Evolutionary conservation across 2,888 invertebrate genomes (phyloP).

Genomic region (Carabus problematicus): DNA sequence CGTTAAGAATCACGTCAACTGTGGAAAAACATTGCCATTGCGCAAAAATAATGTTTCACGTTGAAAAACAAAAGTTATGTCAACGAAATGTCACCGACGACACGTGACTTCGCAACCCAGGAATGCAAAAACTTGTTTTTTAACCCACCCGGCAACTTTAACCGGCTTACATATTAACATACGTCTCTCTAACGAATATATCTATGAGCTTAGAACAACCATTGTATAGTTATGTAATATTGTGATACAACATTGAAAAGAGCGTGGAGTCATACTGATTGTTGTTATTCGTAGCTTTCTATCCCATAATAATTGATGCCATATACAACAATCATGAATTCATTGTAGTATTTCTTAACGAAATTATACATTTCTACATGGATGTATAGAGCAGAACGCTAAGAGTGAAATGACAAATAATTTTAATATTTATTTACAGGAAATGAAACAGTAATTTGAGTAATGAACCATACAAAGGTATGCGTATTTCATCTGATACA

Average conservation of each 20-base stretch:
- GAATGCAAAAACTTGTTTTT: constrained; percentile 32
- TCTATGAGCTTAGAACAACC: not conserved
- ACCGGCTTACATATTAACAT: constrained; percentile 2
- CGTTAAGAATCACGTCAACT: constrained; percentile 6
- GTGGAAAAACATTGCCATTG: constrained; percentile 16
- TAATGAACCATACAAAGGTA: too few species aligned
- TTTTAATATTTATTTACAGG: too few species aligned
- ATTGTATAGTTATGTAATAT: constrained; percentile 57
- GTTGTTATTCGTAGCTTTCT: not conserved
- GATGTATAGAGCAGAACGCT: too few species aligned
- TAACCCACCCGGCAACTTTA: not conserved
- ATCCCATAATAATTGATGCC: not conserved
- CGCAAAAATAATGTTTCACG: constrained; percentile 20
- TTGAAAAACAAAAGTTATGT: constrained; percentile 34
- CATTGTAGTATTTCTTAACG: too few species aligned
- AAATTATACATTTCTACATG: too few species aligned
- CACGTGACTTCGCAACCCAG: constrained; percentile 14
- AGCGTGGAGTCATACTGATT: constrained; percentile 23
- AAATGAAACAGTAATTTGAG: too few species aligned
- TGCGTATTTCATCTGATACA: too few species aligned
- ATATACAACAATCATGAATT: too few species aligned
- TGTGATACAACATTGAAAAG: constrained; percentile 52
- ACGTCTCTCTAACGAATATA: not conserved
- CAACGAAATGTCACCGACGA: constrained; percentile 22
- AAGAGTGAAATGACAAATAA: too few species aligned